Conservation (phyloP, 2,888 invertebrate species). For the Drosophila paranaensis region DNA sequence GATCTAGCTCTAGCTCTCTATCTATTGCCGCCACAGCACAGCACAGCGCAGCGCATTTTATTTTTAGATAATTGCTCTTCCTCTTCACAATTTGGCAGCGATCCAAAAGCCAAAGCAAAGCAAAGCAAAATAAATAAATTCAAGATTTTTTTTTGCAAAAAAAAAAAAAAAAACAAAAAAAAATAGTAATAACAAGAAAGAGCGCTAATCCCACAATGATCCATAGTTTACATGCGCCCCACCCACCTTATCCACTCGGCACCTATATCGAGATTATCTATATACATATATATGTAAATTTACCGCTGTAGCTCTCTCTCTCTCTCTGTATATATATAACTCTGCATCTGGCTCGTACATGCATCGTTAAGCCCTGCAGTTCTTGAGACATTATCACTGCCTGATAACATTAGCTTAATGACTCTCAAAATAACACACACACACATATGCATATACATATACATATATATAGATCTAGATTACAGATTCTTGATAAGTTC, state of each 20-base stretch:
- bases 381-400: constrained; percentile 5
- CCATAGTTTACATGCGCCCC: constrained; percentile 32
- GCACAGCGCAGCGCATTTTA: constrained; percentile 48
- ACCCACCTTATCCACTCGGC: background rate
- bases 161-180: background rate
- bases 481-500: constrained; percentile 24
- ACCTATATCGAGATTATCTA: background rate
- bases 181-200: constrained; percentile 47
- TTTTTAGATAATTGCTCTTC: constrained; percentile 67
- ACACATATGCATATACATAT: no score
- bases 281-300: background rate
- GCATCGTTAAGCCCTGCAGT: constrained; percentile 2
- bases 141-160: constrained; percentile 48
- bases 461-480: constrained; percentile 1
- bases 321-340: background rate
- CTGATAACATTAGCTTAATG: constrained; percentile 16
- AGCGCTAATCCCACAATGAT: constrained; percentile 31
- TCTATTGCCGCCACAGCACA: constrained; percentile 48
- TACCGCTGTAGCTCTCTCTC: background rate
- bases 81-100: constrained; percentile 62
- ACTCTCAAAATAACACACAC: constrained; percentile 4
- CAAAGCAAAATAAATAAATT: constrained; percentile 31
- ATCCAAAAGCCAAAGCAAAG: constrained; percentile 47
- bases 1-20: constrained; percentile 45
- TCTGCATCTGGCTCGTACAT: background rate